These are phyloP conservation scores for Ceraclea dissimilis DNA, from an alignment of 2,888 invertebrate genomes.

Conservation along the genomic window DNA sequence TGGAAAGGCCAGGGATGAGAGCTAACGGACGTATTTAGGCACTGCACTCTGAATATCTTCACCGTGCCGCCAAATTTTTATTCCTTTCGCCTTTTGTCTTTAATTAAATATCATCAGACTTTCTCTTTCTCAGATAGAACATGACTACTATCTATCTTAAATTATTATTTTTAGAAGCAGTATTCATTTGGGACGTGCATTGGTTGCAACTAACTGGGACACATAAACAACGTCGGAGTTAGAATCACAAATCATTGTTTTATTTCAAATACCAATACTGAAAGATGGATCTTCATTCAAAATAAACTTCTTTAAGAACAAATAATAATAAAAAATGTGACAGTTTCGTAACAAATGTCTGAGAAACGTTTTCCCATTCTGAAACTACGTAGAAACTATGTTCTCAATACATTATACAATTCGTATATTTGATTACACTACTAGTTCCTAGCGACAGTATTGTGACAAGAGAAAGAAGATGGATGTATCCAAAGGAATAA, in stretches of 20 bases:
- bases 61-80: no score
- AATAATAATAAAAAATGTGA: not conserved
- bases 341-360: not conserved
- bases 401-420: not conserved
- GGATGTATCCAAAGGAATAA: not conserved
- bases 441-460: not conserved
- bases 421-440: not conserved
- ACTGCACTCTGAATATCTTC: no score
- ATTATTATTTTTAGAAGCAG: no score
- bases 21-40: no score
- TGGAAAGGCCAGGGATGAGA: no score
- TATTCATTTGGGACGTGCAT: not conserved
- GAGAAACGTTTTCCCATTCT: not conserved
- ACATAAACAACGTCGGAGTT: no score
- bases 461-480: not conserved
- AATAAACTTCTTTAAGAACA: constrained; percentile 2
- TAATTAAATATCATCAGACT: no score
- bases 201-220: not conserved
- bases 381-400: no score
- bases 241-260: not conserved
- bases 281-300: not conserved
- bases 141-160: no score
- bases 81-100: no score
- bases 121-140: no score
- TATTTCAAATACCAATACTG: not conserved